Conservation (phyloP, 2,888 invertebrate genomes). For the Villa cingulata region DNA sequence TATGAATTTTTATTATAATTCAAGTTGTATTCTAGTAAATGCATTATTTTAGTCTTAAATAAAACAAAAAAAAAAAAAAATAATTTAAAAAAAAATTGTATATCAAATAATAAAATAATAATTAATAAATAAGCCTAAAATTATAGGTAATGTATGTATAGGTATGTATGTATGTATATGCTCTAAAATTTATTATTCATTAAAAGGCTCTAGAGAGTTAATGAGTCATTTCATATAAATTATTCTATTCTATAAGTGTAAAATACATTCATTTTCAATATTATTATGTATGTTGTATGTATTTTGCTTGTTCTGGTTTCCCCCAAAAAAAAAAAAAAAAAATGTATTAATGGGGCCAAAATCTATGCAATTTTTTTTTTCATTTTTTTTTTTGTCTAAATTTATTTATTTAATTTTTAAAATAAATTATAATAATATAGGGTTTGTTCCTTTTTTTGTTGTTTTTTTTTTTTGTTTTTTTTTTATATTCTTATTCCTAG, state of each 20-base stretch:
- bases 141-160: too few relatives aligned
- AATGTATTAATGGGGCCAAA: not conserved
- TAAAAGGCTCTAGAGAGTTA: not conserved
- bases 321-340: too few relatives aligned
- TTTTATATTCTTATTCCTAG: too few relatives aligned
- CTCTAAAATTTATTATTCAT: not conserved
- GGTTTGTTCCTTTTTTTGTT: too few relatives aligned
- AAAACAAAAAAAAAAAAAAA: not conserved
- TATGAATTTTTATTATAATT: not conserved
- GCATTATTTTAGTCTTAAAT: slow-evolving; percentile 23
- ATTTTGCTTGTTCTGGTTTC: too few relatives aligned
- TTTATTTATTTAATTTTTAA: not conserved
- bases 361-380: not conserved
- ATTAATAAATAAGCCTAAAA: slow-evolving; percentile 7
- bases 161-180: too few relatives aligned
- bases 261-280: too few relatives aligned
- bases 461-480: not conserved
- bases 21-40: slow-evolving; percentile 28
- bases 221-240: not conserved
- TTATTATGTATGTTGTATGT: too few relatives aligned
- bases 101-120: too few relatives aligned
- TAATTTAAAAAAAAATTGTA: too few relatives aligned
- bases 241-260: not conserved
- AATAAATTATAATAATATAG: too few relatives aligned
- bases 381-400: not conserved